Conservation (phyloP, 2,888 invertebrate genomes). For the Ophion obscuratus region DNA sequence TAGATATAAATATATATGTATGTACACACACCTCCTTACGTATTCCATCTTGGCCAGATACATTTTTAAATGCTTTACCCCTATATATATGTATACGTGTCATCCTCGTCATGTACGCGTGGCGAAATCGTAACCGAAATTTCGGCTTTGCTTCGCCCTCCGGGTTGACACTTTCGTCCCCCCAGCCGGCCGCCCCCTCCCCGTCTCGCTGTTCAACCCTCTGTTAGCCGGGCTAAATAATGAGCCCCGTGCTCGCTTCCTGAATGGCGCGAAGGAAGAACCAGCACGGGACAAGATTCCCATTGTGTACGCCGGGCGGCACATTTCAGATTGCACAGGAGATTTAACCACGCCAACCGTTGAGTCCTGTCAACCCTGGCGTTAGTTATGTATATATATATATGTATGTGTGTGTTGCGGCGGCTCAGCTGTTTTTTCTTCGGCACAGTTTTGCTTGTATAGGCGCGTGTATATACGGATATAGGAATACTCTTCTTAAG, state of each 20-base stretch:
- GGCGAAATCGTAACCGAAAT: slow-evolving; percentile 76
- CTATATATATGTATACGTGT: background rate
- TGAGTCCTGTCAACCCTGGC: slow-evolving; percentile 57
- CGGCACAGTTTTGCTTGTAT: slow-evolving; percentile 23
- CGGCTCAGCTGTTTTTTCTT: slow-evolving; percentile 80
- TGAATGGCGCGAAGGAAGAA: slow-evolving; percentile 75
- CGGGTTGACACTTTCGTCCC: slow-evolving; percentile 51
- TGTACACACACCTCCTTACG: slow-evolving; percentile 23
- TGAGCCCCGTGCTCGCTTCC: slow-evolving; percentile 65
- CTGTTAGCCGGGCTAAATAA: slow-evolving; percentile 55
- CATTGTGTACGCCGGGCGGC: slow-evolving; percentile 73
- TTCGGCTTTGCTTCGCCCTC: slow-evolving; percentile 65
- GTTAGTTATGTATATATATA: slow-evolving; percentile 61
- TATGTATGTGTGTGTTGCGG: slow-evolving; percentile 69
- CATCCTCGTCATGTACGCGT: slow-evolving; percentile 37
- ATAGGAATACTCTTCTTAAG: background rate
- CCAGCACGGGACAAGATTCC: slow-evolving; percentile 81
- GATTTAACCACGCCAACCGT: slow-evolving; percentile 61
- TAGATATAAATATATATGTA: background rate
- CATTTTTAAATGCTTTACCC: background rate
- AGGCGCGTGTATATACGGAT: slow-evolving; percentile 48
- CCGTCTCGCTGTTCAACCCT: background rate
- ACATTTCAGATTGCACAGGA: slow-evolving; percentile 65
- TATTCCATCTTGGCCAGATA: background rate
- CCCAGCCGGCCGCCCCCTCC: background rate